Conservation (phyloP, 2,888 invertebrate species). For the Boloria selene region DNA sequence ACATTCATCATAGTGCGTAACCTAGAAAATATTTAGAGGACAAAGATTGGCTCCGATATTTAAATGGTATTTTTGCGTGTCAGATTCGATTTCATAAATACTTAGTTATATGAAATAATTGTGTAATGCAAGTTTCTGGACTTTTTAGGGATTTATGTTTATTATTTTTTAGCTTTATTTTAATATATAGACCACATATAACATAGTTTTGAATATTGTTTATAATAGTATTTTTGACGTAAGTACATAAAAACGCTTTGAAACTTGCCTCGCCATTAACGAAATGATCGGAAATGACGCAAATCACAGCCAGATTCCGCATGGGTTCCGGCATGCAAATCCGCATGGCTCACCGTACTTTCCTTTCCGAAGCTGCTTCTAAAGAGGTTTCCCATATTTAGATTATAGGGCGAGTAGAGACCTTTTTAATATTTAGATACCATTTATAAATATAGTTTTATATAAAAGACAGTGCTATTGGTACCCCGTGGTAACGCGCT, state of each 20-base stretch:
- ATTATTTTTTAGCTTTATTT: too few species aligned
- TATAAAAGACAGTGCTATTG: too few species aligned
- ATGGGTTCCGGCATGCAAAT: conserved; percentile 53
- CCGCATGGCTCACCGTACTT: conserved; percentile 53
- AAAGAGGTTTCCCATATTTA: conserved; percentile 5
- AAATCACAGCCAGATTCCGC: conserved; percentile 45
- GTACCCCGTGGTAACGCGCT: too few species aligned
- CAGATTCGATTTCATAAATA: background rate
- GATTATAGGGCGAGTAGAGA: too few species aligned
- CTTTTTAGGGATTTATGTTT: background rate
- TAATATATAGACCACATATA: too few species aligned
- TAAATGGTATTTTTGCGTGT: conserved; percentile 1
- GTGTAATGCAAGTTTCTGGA: background rate
- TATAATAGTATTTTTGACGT: background rate
- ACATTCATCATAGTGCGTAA: conserved; percentile 40
- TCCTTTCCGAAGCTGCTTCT: conserved; percentile 49
- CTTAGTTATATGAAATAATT: background rate
- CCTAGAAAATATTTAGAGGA: conserved; percentile 41
- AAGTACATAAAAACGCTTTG: background rate
- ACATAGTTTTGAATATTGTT: too few species aligned
- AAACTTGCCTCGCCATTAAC: conserved; percentile 11
- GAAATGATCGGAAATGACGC: conserved; percentile 52
- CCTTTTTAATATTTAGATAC: too few species aligned
- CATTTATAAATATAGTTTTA: too few species aligned
- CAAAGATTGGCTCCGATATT: conserved; percentile 14